phyloP scores from a whole-genome alignment of 2,113 vertebrate genomes.

The Tetraodon nigroviridis region DNA sequence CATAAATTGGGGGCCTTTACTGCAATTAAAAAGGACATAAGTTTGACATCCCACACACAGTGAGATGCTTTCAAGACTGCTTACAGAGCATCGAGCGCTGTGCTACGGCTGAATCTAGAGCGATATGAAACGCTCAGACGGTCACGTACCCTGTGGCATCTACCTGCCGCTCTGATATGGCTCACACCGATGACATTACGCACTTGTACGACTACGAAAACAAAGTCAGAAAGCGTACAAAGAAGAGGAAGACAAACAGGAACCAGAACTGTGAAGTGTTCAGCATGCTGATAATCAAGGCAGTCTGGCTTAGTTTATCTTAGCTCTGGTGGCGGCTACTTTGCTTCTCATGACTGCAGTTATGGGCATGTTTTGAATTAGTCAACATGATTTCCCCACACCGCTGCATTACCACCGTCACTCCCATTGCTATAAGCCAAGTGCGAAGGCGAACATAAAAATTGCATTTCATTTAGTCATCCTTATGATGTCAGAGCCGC shows the following conservation, averaged over 20 bases:
- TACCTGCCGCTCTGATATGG: slow-evolving; percentile 50
- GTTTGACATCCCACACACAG: slow-evolving; percentile 35
- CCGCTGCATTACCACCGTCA: slow-evolving; percentile 15
- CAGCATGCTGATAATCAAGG: too few relatives aligned
- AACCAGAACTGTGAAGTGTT: not conserved
- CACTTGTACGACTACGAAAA: not conserved
- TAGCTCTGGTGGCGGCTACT: not conserved
- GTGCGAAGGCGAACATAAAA: slow-evolving; percentile 13
- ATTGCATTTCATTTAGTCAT: slow-evolving; percentile 47
- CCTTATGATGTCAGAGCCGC: slow-evolving; percentile 61
- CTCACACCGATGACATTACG: slow-evolving; percentile 39
- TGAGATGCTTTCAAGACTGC: slow-evolving; percentile 26
- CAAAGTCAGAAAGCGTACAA: slow-evolving; percentile 8
- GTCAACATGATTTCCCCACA: slow-evolving; percentile 14
- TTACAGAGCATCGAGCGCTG: slow-evolving; percentile 23
- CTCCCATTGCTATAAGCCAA: slow-evolving; percentile 12
- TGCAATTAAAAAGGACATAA: slow-evolving; percentile 49
- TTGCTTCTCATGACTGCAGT: not conserved
- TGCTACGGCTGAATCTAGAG: slow-evolving; percentile 17
- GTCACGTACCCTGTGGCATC: slow-evolving; percentile 47
- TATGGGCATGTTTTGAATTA: slow-evolving; percentile 1
- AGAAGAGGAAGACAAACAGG: not conserved
- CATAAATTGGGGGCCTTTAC: slow-evolving; percentile 41
- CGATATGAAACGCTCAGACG: slow-evolving; percentile 51
- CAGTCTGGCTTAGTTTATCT: not conserved